phyloP scores from a whole-genome alignment of 2,888 invertebrate species.

The Parascotia fuliginaria region DNA sequence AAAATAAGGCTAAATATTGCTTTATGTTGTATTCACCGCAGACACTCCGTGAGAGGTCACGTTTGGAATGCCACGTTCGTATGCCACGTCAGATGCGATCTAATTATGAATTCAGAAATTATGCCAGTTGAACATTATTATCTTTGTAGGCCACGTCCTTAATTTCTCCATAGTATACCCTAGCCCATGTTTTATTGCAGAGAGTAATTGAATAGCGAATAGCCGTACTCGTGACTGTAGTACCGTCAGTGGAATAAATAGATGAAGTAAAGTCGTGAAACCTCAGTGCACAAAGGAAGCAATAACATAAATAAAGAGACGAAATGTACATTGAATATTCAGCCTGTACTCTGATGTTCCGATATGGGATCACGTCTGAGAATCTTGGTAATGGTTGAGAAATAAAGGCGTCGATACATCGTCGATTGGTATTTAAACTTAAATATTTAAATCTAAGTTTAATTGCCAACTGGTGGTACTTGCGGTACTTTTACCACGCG shows the following conservation, averaged over 20 bases:
- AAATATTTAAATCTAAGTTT: too few species aligned
- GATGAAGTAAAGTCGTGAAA: conserved; percentile 28
- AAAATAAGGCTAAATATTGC: too few species aligned
- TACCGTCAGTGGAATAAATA: conserved; percentile 38
- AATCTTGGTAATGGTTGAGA: neutral
- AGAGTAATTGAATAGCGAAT: conserved; percentile 58
- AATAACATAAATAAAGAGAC: conserved; percentile 30
- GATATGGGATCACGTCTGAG: conserved; percentile 1
- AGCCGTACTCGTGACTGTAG: conserved; percentile 51
- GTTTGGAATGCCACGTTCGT: conserved; percentile 5
- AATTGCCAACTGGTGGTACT: too few species aligned
- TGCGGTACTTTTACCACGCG: too few species aligned
- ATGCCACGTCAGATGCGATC: conserved; percentile 15
- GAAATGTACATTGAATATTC: conserved; percentile 19
- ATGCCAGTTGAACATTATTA: conserved; percentile 45
- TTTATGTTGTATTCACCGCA: neutral
- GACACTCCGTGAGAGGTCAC: conserved; percentile 4
- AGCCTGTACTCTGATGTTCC: neutral
- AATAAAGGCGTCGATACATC: neutral
- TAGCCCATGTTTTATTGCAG: conserved; percentile 46
- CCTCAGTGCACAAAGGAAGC: conserved; percentile 14
- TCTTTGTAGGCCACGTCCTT: conserved; percentile 46
- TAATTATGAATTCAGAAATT: conserved; percentile 36
- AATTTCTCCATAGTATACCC: conserved; percentile 42
- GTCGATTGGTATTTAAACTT: neutral